Evolutionary conservation across 2,888 invertebrate species (phyloP).

Genomic region (Auanema sp.): DNA sequence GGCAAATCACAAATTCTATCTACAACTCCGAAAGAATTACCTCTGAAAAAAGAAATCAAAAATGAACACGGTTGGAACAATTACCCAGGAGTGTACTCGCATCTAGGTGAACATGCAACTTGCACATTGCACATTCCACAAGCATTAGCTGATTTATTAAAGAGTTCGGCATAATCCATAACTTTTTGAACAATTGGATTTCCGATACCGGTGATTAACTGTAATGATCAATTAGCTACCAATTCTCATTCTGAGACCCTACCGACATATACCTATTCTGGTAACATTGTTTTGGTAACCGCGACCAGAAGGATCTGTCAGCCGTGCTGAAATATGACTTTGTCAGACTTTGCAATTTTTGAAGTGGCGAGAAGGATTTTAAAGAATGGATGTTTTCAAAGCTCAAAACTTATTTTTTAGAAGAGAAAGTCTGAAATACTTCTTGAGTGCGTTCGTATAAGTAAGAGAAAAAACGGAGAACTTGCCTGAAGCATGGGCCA

Average conservation of each 20-base stretch:
- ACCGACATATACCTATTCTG: conserved; percentile 57
- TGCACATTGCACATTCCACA: conserved; percentile 62
- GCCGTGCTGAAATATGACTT: conserved; percentile 47
- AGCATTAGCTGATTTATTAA: conserved; percentile 56
- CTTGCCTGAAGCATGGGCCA: conserved; percentile 55
- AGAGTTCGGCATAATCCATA: conserved; percentile 57
- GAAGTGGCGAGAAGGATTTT: no score
- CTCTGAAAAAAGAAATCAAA: conserved; percentile 30
- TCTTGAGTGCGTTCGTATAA: background rate
- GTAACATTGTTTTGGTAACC: conserved; percentile 54
- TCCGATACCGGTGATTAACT: conserved; percentile 56
- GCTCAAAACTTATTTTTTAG: no score
- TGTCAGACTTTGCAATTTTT: background rate
- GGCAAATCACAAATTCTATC: conserved; percentile 59
- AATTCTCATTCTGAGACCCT: conserved; percentile 6
- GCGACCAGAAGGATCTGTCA: conserved; percentile 54
- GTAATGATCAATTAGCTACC: background rate
- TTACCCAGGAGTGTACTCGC: conserved; percentile 44
- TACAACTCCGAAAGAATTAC: conserved; percentile 55
- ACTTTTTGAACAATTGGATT: conserved; percentile 57
- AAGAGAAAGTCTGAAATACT: no score
- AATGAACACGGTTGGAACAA: no score
- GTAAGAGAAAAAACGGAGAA: conserved; percentile 4
- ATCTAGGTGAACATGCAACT: conserved; percentile 43
- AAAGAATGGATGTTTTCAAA: conserved; percentile 4